phyloP scores from a whole-genome alignment of 2,797 vertebrate genomes.

The Microctenopoma lineatum region DNA sequence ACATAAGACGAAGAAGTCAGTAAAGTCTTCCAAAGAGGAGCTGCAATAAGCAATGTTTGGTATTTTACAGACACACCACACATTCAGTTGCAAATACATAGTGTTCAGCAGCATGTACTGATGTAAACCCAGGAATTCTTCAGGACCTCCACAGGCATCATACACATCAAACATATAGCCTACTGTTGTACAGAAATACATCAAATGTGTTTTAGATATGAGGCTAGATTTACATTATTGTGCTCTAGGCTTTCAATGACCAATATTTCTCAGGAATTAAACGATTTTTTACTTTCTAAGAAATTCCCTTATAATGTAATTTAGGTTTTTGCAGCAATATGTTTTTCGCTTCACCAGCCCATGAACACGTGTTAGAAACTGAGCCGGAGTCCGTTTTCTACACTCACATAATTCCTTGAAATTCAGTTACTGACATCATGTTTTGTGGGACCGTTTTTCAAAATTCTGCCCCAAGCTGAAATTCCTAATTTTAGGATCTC shows the following conservation, averaged over 20 bases:
- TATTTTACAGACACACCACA: too few relatives aligned
- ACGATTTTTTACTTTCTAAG: conserved; percentile 1
- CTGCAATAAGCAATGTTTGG: too few relatives aligned
- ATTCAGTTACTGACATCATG: not conserved
- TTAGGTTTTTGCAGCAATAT: not conserved
- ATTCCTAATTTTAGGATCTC: conserved; percentile 12
- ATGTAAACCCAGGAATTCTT: not conserved
- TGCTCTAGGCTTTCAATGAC: not conserved
- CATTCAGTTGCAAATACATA: not conserved
- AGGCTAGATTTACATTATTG: not conserved
- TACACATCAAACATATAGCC: not conserved
- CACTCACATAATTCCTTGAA: conserved; percentile 24
- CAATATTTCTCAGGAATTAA: not conserved
- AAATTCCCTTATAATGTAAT: not conserved
- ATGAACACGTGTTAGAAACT: not conserved
- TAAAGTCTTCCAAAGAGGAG: too few relatives aligned
- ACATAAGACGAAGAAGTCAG: too few relatives aligned
- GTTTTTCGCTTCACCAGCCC: not conserved
- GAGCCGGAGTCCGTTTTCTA: not conserved
- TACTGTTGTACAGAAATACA: not conserved
- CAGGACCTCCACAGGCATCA: not conserved
- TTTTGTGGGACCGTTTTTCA: not conserved
- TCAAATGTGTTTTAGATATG: not conserved
- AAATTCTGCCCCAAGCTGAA: conserved; percentile 1
- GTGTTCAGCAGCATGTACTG: not conserved